Conservation (phyloP, 2,888 invertebrate genomes). For the Hetaerina titia region DNA sequence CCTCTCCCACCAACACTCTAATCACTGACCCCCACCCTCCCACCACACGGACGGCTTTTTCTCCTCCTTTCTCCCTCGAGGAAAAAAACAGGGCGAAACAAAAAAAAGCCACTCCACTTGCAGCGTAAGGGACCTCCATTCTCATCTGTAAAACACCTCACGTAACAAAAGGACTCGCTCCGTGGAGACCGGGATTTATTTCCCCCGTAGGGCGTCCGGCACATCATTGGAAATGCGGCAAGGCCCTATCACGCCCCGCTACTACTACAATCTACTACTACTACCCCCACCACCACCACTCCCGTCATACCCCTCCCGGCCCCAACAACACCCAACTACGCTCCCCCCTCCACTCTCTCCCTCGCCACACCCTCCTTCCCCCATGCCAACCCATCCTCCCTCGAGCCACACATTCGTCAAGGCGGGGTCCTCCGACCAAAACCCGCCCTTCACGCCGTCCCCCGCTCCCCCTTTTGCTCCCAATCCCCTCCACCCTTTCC, state of each 20-base stretch:
- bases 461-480: not conserved
- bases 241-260: conserved; percentile 58
- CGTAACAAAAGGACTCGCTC: conserved; percentile 64
- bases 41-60: not conserved
- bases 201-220: conserved; percentile 65
- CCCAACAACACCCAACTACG: not conserved
- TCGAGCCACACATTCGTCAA: conserved; percentile 46
- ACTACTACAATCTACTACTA: not conserved
- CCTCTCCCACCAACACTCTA: conserved; percentile 40
- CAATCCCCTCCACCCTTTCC: not conserved
- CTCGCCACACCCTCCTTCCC: not conserved
- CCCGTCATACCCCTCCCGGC: not conserved
- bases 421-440: not conserved
- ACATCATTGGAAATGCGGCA: conserved; percentile 63
- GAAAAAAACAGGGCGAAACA: not conserved
- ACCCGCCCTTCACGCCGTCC: not conserved
- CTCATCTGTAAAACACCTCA: conserved; percentile 64
- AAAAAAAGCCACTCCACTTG: conserved; percentile 7
- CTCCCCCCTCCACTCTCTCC: not conserved
- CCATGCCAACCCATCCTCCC: not conserved
- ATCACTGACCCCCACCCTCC: conserved; percentile 20
- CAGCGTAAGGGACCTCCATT: conserved; percentile 13
- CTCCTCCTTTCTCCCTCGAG: not conserved
- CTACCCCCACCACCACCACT: not conserved
- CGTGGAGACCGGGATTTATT: conserved; percentile 64